A percentile compares a stretch with the other conserved stretches of the same genome.
These are phyloP conservation scores for Drosophila ercepeae DNA, from an alignment of 1,140 invertebrate species.

Conservation along the genomic window DNA sequence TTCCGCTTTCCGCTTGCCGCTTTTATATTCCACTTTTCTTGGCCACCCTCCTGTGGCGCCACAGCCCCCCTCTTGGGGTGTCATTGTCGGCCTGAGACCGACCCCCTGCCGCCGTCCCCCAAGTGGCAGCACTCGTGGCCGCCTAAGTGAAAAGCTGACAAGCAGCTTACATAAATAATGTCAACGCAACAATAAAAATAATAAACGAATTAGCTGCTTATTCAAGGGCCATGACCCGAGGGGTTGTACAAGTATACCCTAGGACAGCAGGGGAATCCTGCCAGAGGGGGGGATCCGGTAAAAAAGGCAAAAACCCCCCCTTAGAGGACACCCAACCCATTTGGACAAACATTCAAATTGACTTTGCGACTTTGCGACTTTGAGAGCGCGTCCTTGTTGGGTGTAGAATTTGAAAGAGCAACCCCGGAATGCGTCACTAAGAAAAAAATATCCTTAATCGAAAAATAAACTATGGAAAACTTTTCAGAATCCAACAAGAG, in stretches of 20 bases:
- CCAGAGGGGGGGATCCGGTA: neutral
- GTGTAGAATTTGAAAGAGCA: slow-evolving; percentile 29
- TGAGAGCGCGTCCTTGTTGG: slow-evolving; percentile 50
- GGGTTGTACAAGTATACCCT: neutral
- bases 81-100: slow-evolving; percentile 1
- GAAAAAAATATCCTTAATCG: neutral
- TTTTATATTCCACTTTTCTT: slow-evolving; percentile 1
- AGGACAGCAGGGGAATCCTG: neutral
- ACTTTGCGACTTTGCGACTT: slow-evolving; percentile 68
- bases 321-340: too few relatives aligned
- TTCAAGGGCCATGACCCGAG: slow-evolving; percentile 46
- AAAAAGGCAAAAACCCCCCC: slow-evolving; percentile 42
- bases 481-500: neutral
- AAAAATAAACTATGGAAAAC: too few relatives aligned
- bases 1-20: slow-evolving; percentile 9
- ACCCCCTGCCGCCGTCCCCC: neutral
- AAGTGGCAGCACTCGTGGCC: neutral
- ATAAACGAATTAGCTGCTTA: slow-evolving; percentile 81
- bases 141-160: slow-evolving; percentile 75
- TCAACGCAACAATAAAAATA: slow-evolving; percentile 82
- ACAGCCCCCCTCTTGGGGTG: neutral
- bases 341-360: slow-evolving; percentile 72
- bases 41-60: neutral
- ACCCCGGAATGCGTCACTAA: slow-evolving; percentile 4
- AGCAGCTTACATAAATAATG: slow-evolving; percentile 82